A percentile compares a stretch with the other conserved stretches of the same genome.
Conservation (phyloP, 2,797 vertebrate genomes). For the Chelidonichthys spinosus region DNA sequence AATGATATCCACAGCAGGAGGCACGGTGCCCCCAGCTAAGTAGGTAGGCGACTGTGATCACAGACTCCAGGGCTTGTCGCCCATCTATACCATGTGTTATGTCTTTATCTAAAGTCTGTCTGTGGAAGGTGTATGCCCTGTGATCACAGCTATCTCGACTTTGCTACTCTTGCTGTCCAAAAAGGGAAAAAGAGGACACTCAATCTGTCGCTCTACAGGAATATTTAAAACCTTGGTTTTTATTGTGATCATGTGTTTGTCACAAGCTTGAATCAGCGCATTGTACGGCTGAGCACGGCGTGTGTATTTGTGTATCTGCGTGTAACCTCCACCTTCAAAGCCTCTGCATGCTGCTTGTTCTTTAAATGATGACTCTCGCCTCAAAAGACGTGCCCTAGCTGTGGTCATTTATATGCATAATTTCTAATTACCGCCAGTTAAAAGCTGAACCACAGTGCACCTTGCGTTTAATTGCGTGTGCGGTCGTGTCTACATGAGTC, state of each 20-base stretch:
- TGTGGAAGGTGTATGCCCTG: constrained; percentile 17
- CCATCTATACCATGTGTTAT: not conserved
- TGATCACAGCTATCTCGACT: constrained; percentile 17
- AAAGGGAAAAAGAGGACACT: constrained; percentile 11
- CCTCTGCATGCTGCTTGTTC: constrained; percentile 43
- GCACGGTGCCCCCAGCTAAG: not conserved
- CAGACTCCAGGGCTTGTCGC: not conserved
- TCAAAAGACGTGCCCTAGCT: constrained; percentile 19
- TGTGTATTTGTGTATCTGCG: not conserved
- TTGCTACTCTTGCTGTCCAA: not conserved
- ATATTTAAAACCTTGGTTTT: no score
- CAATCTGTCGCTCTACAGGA: no score
- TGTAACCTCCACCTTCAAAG: constrained; percentile 34
- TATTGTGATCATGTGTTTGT: no score
- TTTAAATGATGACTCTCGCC: constrained; percentile 59
- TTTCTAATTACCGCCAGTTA: constrained; percentile 62
- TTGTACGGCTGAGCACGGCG: constrained; percentile 7
- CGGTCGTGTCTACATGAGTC: constrained; percentile 13
- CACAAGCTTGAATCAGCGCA: constrained; percentile 24
- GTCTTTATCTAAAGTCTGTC: not conserved
- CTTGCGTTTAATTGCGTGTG: not conserved
- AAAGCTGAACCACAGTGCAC: constrained; percentile 31
- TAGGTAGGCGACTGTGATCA: constrained; percentile 13
- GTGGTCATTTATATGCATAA: constrained; percentile 68
- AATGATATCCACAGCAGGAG: not conserved